phyloP scores from a whole-genome alignment of 2,797 vertebrate species.

The Sebastes baramenuke region DNA sequence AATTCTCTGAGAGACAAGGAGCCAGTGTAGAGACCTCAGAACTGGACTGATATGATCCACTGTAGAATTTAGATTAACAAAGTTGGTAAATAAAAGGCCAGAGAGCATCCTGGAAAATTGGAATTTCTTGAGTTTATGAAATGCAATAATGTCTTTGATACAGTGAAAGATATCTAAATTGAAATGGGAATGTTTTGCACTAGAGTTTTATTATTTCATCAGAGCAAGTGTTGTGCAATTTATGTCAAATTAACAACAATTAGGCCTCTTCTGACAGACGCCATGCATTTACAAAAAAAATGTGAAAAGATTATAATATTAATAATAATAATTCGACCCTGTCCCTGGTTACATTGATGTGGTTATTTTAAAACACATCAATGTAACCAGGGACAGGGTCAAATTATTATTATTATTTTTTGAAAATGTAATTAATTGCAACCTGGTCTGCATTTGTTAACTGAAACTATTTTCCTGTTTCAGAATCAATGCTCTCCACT shows the following conservation, averaged over 20 bases:
- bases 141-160: neutral
- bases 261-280: neutral
- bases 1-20: no score
- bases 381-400: neutral
- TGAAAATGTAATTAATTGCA: neutral
- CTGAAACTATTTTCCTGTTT: neutral
- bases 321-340: no score
- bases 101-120: neutral
- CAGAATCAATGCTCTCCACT: neutral
- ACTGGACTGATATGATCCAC: no score
- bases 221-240: neutral
- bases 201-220: neutral
- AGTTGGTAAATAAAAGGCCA: neutral
- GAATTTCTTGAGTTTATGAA: neutral
- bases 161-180: neutral
- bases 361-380: neutral
- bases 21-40: no score
- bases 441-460: neutral
- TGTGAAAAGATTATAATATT: neutral
- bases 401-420: neutral
- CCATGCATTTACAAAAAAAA: neutral
- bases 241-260: neutral
- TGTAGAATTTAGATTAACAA: constrained; percentile 6
- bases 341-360: neutral
- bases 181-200: neutral